A percentile compares a stretch with the other conserved stretches of the same genome.
These are phyloP conservation scores for Vanessa tameamea DNA, from an alignment of 1,140 invertebrate genomes.

Conservation along the genomic window DNA sequence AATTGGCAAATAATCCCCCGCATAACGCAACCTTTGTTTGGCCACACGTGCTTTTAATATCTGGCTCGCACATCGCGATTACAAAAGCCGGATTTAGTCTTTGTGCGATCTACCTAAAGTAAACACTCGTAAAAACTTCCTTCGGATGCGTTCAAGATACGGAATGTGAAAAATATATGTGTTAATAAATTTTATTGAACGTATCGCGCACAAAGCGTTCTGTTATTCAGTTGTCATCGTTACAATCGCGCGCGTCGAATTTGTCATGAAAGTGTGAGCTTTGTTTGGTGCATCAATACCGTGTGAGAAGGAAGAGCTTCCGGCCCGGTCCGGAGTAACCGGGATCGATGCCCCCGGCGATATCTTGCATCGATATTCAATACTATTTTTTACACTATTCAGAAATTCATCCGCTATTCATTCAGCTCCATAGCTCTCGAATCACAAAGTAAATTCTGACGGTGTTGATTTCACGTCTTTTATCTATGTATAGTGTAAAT, in stretches of 20 bases:
- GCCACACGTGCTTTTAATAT: constrained; percentile 81
- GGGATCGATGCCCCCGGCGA: constrained; percentile 63
- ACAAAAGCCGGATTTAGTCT: constrained; percentile 73
- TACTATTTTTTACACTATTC: constrained; percentile 59
- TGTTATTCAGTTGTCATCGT: constrained; percentile 58
- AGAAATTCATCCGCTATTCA: constrained; percentile 38
- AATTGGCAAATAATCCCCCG: constrained; percentile 80
- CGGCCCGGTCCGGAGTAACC: constrained; percentile 44
- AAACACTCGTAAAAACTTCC: constrained; percentile 68
- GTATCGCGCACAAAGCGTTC: constrained; percentile 52
- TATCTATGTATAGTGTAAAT: background rate
- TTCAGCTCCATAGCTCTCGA: constrained; percentile 22
- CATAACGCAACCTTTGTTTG: constrained; percentile 81
- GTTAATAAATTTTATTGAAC: constrained; percentile 79
- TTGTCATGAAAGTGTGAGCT: constrained; percentile 68
- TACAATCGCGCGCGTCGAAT: constrained; percentile 70
- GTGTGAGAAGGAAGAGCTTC: constrained; percentile 74
- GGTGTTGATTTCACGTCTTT: background rate
- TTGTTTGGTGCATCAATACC: constrained; percentile 64
- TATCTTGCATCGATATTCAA: constrained; percentile 74
- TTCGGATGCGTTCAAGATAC: constrained; percentile 31
- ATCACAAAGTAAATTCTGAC: background rate
- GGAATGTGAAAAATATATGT: constrained; percentile 49
- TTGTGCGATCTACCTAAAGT: constrained; percentile 48
- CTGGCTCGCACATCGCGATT: constrained; percentile 54